These are phyloP conservation scores for Pleuronectes platessa DNA, from an alignment of 2,113 vertebrate species.

Conservation along the genomic window DNA sequence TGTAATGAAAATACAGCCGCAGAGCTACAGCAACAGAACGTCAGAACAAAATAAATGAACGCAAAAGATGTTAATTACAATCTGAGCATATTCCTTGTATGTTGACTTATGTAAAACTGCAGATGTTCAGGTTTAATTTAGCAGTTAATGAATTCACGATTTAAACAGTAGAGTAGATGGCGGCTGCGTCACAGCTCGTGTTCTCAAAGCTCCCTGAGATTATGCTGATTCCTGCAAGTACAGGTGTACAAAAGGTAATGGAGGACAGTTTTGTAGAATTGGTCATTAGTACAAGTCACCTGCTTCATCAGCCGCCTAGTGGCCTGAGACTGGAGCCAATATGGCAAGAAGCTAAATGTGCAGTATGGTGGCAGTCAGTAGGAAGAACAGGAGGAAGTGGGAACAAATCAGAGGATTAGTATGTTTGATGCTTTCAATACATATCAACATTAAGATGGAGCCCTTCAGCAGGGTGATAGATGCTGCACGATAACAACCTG, in stretches of 20 bases:
- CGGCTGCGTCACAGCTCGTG: not conserved
- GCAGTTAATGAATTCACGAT: conserved; percentile 14
- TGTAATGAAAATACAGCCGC: conserved; percentile 6
- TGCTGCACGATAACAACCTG: too few relatives aligned
- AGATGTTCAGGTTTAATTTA: conserved; percentile 37
- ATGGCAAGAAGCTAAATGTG: conserved; percentile 7
- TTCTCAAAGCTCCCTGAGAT: conserved; percentile 2
- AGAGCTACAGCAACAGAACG: too few relatives aligned
- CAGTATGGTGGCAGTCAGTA: not conserved
- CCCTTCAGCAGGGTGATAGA: too few relatives aligned
- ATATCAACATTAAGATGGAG: too few relatives aligned
- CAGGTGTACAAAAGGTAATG: not conserved
- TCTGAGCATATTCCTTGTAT: not conserved
- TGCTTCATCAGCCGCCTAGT: conserved; percentile 24
- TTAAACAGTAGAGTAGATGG: conserved; percentile 9
- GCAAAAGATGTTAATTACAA: not conserved
- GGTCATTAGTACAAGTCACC: conserved; percentile 11
- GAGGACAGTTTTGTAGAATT: not conserved
- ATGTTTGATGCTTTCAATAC: too few relatives aligned
- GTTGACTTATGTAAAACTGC: conserved; percentile 12
- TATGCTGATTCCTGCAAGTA: conserved; percentile 19
- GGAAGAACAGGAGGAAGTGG: too few relatives aligned
- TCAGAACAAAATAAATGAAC: not conserved
- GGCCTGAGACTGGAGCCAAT: conserved; percentile 7
- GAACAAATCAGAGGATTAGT: too few relatives aligned